Percentiles rank a stretch among this genome's conserved stretches.
Conservation (phyloP, 2,797 vertebrate species). For the Gobionotothen gibberifrons region DNA sequence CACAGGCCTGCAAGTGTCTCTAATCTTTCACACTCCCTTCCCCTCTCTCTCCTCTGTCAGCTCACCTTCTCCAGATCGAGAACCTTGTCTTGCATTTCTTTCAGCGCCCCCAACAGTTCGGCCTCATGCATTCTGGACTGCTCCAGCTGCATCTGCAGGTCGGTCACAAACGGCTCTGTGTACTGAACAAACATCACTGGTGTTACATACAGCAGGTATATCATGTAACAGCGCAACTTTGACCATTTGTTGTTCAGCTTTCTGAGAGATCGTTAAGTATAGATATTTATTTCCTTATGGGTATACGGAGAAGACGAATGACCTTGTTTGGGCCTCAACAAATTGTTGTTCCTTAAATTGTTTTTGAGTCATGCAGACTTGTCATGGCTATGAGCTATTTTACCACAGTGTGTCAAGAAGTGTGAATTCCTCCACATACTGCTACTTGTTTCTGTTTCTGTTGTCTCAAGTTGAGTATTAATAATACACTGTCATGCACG, state of each 20-base stretch:
- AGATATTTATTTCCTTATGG: neutral
- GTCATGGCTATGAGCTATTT: slow-evolving; percentile 2
- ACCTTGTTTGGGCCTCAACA: neutral
- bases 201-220: neutral
- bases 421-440: slow-evolving; percentile 19
- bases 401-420: slow-evolving; percentile 7
- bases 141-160: slow-evolving; percentile 91
- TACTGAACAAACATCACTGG: slow-evolving; percentile 69
- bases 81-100: slow-evolving; percentile 97
- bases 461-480: neutral
- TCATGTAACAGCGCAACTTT: neutral
- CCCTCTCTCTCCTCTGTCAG: slow-evolving; percentile 1
- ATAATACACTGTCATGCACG: neutral
- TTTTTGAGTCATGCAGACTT: neutral
- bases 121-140: slow-evolving; percentile 90
- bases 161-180: slow-evolving; percentile 89
- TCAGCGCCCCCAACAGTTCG: slow-evolving; percentile 90
- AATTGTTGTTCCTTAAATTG: neutral
- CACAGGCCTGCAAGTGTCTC: neutral
- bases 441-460: neutral
- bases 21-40: slow-evolving; percentile 2
- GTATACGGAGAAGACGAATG: neutral
- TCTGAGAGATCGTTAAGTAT: neutral
- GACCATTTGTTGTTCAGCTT: neutral
- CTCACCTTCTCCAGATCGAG: slow-evolving; percentile 94